Evolutionary conservation across 2,888 invertebrate genomes (phyloP).

Genomic region (Epicampocera succincta): DNA sequence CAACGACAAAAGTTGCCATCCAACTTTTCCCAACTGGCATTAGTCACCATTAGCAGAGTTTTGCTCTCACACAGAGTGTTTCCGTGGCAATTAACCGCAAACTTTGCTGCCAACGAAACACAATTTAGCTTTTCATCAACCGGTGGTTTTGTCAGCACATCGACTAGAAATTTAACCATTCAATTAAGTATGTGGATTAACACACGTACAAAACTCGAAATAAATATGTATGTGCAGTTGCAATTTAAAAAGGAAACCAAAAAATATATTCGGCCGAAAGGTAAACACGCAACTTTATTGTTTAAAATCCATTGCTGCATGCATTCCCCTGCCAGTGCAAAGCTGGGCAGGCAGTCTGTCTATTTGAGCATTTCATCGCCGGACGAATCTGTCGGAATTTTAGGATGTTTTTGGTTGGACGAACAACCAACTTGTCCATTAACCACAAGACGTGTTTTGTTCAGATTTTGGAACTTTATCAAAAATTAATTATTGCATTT

Average conservation of each 20-base stretch:
- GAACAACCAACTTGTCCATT: constrained; percentile 17
- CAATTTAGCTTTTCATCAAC: constrained; percentile 19
- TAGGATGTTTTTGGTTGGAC: constrained; percentile 6
- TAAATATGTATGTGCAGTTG: background rate
- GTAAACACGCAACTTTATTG: constrained; percentile 8
- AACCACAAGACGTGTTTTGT: constrained; percentile 24
- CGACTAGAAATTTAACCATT: constrained; percentile 1
- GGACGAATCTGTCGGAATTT: background rate
- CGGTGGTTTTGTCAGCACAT: constrained; percentile 29
- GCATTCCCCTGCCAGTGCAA: too few species aligned
- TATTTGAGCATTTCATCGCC: constrained; percentile 16
- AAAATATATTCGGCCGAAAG: background rate
- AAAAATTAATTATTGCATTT: background rate
- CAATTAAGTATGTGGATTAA: constrained; percentile 9
- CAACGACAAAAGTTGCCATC: background rate
- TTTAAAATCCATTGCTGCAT: constrained; percentile 24
- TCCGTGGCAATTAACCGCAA: constrained; percentile 26
- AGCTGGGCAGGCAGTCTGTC: background rate
- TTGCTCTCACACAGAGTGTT: constrained; percentile 5
- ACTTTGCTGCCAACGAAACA: constrained; percentile 19
- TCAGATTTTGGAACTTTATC: background rate
- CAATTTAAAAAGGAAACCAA: background rate
- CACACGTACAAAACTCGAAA: background rate
- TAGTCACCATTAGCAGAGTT: background rate
- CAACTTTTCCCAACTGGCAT: background rate